A percentile compares a stretch with the other conserved stretches of the same genome.
Evolutionary conservation across 2,113 vertebrate genomes (phyloP).

Genomic region (Sprattus sprattus): DNA sequence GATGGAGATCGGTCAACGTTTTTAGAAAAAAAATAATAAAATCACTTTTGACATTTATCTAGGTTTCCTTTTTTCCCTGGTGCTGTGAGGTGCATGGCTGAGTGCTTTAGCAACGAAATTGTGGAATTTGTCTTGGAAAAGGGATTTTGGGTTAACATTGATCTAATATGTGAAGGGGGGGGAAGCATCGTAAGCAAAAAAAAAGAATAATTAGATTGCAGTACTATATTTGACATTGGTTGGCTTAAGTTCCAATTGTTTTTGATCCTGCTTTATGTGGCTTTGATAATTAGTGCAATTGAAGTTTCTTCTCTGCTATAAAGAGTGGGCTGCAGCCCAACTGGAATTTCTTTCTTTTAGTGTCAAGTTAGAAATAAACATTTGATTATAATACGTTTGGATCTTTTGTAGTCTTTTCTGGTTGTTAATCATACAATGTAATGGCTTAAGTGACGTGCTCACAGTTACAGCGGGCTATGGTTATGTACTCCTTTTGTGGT

Average conservation of each 20-base stretch:
- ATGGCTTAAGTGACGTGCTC: background rate
- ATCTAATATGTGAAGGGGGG: background rate
- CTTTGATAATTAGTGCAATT: slow-evolving; percentile 17
- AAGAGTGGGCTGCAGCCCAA: slow-evolving; percentile 18
- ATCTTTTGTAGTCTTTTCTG: slow-evolving; percentile 12
- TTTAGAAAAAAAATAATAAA: slow-evolving; percentile 86
- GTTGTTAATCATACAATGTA: background rate
- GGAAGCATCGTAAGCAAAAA: slow-evolving; percentile 1
- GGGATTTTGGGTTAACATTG: background rate
- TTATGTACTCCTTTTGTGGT: background rate
- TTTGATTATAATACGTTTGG: slow-evolving; percentile 19
- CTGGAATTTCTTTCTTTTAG: slow-evolving; percentile 18
- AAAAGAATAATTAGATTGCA: slow-evolving; percentile 5
- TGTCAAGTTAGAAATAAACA: slow-evolving; percentile 21
- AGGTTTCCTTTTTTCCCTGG: slow-evolving; percentile 19
- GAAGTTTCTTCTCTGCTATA: slow-evolving; percentile 16
- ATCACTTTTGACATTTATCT: slow-evolving; percentile 19
- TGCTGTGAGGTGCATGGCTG: slow-evolving; percentile 18
- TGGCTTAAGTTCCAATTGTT: slow-evolving; percentile 13
- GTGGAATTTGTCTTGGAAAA: background rate
- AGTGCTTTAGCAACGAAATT: slow-evolving; percentile 1
- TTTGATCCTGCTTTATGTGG: slow-evolving; percentile 21
- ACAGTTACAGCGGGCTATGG: background rate
- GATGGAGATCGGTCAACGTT: slow-evolving; percentile 82
- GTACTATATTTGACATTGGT: slow-evolving; percentile 17